Evolutionary conservation across 2,113 vertebrate genomes (phyloP), one percentile per base, ranked within the genome.

Genomic region (Corythoichthys intestinalis): DNA sequence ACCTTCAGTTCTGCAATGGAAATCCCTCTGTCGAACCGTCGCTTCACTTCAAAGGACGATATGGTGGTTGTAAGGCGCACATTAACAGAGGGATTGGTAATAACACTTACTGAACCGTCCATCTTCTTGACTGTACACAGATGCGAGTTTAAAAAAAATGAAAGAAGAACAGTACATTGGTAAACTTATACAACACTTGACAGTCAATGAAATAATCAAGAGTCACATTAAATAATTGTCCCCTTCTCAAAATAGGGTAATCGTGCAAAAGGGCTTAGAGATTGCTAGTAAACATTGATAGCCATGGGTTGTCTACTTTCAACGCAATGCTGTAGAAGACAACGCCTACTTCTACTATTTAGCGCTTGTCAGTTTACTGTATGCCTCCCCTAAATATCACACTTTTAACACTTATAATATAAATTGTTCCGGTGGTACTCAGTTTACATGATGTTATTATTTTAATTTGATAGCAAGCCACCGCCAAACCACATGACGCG

Each of bases 1-100:
- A 95, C 95, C 94, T 96, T 96, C 14, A 96, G 86, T 56, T 95
- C 93, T 3, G 93, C 93, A 71, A 97, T 77, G 20, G 86, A 93
- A 58, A 94, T 86, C 34, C 93, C 92, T 64, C 94, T 90, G 53
- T 90, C 89, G 78, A 94, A 95, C 28, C 91, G 91, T 70, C 93
- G 91, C 48, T 86, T 84, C 4, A 77, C 77, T 53, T 93, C 91
- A 66, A 94, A 95, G 34, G 86, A 86, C 71, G 90, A 93, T 28
- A 95, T 74, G 67, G 88, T 92, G 87, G 91, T 96, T 35, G 93
- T 95, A 54, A 97, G 56, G 54, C 92, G 89, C 57, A 96, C 88
- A 28, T 89, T 84, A 65, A 96, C 94, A 0, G 74, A 82, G 4
- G 94, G 93, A 46, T 91, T 88, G 52, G 86, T 91, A 4, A 93